Percentiles rank a stretch among this genome's conserved stretches.
Evolutionary conservation across 2,888 invertebrate species (phyloP).

Genomic region (Gymnocheta viridis): DNA sequence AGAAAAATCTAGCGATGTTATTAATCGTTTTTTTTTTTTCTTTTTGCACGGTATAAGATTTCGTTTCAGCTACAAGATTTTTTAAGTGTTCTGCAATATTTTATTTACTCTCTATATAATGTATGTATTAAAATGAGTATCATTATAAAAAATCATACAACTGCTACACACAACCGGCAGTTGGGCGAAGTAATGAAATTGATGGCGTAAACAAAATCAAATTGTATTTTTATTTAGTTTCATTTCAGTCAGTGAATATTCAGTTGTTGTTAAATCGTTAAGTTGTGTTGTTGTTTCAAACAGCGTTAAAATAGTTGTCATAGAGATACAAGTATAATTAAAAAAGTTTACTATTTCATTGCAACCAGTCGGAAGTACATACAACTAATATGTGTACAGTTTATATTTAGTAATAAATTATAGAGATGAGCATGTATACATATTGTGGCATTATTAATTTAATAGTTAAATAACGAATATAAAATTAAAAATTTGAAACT

Average conservation of each 20-base stretch:
- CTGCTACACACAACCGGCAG: slow-evolving; percentile 40
- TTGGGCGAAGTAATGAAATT: slow-evolving; percentile 55
- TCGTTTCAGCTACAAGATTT: too few relatives aligned
- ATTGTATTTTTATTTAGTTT: slow-evolving; percentile 22
- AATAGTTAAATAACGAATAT: background rate
- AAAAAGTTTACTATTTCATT: slow-evolving; percentile 35
- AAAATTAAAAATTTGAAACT: background rate
- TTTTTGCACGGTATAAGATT: too few relatives aligned
- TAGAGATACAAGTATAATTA: slow-evolving; percentile 44
- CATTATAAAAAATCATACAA: background rate
- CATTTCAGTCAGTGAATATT: slow-evolving; percentile 74
- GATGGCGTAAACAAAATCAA: slow-evolving; percentile 54
- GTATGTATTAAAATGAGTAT: background rate
- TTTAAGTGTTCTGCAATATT: background rate
- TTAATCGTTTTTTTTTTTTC: too few relatives aligned
- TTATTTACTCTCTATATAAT: slow-evolving; percentile 1
- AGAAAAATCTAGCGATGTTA: too few relatives aligned
- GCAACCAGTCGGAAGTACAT: slow-evolving; percentile 19
- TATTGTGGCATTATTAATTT: background rate
- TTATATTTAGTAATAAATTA: slow-evolving; percentile 8
- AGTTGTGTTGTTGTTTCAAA: slow-evolving; percentile 75
- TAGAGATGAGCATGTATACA: background rate
- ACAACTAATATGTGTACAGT: background rate
- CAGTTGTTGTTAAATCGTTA: slow-evolving; percentile 79
- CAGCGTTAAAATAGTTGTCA: slow-evolving; percentile 67